These are phyloP conservation scores for Muscicapa adusta DNA, from an alignment of 2,113 vertebrate species.

Conservation along the genomic window DNA sequence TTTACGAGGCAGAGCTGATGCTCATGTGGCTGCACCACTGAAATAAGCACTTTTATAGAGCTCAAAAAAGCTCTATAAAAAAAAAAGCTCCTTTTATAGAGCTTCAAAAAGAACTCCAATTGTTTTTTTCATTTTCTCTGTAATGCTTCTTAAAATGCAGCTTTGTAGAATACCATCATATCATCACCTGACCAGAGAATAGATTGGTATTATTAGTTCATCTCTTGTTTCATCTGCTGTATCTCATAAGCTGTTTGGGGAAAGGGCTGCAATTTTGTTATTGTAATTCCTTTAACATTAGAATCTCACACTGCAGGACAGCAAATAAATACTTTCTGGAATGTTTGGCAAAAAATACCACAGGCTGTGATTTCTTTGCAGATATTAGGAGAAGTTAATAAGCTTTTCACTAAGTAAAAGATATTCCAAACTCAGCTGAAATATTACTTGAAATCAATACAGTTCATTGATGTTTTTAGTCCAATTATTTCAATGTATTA, in stretches of 20 bases:
- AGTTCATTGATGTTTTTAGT: background rate
- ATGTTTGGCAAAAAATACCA: background rate
- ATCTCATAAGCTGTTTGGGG: background rate
- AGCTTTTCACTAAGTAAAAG: background rate
- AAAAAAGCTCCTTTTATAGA: too few relatives aligned
- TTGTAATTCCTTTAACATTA: background rate
- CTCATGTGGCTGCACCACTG: background rate
- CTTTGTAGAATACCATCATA: background rate
- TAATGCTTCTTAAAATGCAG: background rate
- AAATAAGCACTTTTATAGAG: background rate
- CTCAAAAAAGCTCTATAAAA: background rate
- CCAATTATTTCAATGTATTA: background rate
- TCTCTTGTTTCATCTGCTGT: background rate
- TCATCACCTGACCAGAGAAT: background rate
- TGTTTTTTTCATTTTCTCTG: background rate
- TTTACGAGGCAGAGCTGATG: background rate
- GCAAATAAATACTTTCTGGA: background rate
- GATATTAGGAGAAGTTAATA: background rate
- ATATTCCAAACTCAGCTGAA: background rate
- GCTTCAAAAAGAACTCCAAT: background rate
- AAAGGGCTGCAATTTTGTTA: background rate
- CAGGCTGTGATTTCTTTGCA: background rate
- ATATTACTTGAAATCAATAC: background rate
- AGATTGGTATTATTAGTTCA: background rate
- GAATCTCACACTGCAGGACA: background rate